A percentile compares a stretch with the other conserved stretches of the same genome.
Conservation (phyloP, 2,888 invertebrate genomes). For the Epistrophe eligans region DNA sequence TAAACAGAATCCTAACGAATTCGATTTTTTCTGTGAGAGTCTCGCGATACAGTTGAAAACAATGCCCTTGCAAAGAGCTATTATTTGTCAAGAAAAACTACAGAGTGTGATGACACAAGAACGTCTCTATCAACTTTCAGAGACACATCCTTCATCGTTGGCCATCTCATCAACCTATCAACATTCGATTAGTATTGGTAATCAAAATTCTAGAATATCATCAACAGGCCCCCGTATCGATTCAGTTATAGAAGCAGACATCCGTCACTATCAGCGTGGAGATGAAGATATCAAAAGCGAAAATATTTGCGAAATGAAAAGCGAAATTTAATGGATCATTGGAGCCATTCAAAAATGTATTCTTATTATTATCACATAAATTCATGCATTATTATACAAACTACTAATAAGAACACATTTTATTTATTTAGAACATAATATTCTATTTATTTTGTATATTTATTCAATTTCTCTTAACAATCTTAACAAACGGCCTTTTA, state of each 20-base stretch:
- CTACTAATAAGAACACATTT: no score
- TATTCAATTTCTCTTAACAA: no score
- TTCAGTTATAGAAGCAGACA: background rate
- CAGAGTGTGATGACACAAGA: constrained; percentile 79
- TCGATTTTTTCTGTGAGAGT: constrained; percentile 80
- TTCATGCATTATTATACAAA: no score
- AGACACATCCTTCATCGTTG: background rate
- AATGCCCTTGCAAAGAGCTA: constrained; percentile 79
- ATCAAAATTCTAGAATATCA: background rate
- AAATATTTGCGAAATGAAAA: background rate
- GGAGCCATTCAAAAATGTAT: no score
- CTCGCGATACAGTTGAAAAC: constrained; percentile 78
- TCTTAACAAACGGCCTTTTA: no score
- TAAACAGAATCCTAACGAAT: constrained; percentile 73
- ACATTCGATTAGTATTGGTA: background rate
- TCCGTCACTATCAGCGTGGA: background rate
- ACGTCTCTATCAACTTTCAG: constrained; percentile 46
- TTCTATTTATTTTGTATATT: no score
- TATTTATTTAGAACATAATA: no score
- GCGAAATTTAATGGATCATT: background rate
- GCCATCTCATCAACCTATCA: background rate
- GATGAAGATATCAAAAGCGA: background rate
- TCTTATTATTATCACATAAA: no score
- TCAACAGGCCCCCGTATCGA: background rate
- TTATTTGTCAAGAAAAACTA: constrained; percentile 78